Evolutionary conservation across 1,140 invertebrate genomes (phyloP).

Genomic region (Bathynomus jamesi): DNA sequence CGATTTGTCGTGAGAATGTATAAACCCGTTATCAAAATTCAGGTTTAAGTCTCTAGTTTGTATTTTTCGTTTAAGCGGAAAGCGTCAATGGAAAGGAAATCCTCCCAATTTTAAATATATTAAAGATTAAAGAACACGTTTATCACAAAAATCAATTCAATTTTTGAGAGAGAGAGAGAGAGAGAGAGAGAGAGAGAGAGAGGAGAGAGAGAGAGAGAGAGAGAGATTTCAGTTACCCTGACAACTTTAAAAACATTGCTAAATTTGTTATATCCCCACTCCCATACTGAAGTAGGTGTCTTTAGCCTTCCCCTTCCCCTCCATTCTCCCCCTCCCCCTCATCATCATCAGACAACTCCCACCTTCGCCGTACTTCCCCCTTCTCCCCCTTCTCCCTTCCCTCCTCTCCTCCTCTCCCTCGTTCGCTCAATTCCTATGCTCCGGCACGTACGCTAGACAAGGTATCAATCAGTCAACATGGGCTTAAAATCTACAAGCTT

Average conservation of each 20-base stretch:
- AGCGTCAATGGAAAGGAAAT: too few species aligned
- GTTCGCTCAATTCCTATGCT: not conserved
- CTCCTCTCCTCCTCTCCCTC: not conserved
- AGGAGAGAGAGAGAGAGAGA: too few species aligned
- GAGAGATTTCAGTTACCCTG: too few species aligned
- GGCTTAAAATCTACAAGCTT: not conserved
- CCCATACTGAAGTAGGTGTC: constrained; percentile 7
- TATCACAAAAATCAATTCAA: too few species aligned
- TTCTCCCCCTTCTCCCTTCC: not conserved
- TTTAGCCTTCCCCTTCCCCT: not conserved
- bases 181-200: too few species aligned
- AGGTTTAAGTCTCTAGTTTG: too few species aligned
- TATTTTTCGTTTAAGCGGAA: too few species aligned
- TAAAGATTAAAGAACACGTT: too few species aligned
- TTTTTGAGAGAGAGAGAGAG: too few species aligned
- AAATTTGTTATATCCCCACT: not conserved
- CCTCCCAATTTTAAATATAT: too few species aligned
- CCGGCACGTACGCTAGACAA: not conserved
- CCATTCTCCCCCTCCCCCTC: not conserved
- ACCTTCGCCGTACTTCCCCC: not conserved
- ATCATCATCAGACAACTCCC: not conserved
- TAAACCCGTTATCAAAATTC: too few species aligned
- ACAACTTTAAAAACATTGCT: not conserved
- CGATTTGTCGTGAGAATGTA: too few species aligned
- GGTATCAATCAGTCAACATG: not conserved